Base-by-base conservation (phyloP, 2,888 invertebrate species). In the Globia sparganii region DNA sequence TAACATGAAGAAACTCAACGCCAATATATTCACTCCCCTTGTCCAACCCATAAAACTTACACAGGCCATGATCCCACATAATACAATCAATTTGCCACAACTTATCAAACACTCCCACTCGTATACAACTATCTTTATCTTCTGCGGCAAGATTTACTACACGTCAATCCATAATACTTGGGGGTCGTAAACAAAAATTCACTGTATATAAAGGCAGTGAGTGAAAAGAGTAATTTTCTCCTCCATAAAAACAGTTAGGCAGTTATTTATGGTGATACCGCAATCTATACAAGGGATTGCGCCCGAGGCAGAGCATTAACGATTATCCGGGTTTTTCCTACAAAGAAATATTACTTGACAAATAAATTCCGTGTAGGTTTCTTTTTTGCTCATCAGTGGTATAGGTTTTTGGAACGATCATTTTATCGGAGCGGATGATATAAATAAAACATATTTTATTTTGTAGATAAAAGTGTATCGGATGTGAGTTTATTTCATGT, bases 261-360 rank as follows among this genome's bases (percentile, higher is more conserved):
- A 94, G 95, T 95, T 96, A 96, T 96, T 96, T 96, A 96, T 95
- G 95, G 93, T 94, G 96, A 95, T 94, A 94, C 95, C 95, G 94
- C 96, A 95, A 95, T 96, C 95, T 95, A 95, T 96, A 95, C 94
- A 94, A 93, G 95, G 95, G 95, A 95, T 95, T 95, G 92, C 89
- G 94, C 96, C 92, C 90, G 89, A 91, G 94, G 96, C 94, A 91
- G 92, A 93, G 94, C 93, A 95, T 96, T 95, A 95, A 95, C 95
- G 96, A 95, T 95, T 95, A 95, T 94, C 94, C 93, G 91, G 89
- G 92, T 91, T 93, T 93, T 92, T 91, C 91, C 90, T 93, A 92
- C 93, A 93, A 94, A 95, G 94, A 95, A 95, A 95, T 95, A 94
- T 95, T 95, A 94, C 95, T 95, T 94, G 95, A 94, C 94, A 95